phyloP scores from a whole-genome alignment of 2,797 vertebrate genomes.

The Naso thynnoides region DNA sequence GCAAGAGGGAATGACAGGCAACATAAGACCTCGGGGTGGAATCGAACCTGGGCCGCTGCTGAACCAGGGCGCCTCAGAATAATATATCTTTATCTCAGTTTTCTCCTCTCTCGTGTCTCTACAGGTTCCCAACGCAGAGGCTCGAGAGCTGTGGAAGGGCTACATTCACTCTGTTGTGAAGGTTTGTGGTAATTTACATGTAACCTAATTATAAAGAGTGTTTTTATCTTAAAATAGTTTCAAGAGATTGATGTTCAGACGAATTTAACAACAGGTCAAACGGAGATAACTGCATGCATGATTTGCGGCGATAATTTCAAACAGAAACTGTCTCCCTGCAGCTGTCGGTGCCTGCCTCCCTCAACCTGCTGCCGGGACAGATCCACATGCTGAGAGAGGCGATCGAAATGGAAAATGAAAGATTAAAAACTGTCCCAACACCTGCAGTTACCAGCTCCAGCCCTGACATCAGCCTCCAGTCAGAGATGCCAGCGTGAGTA shows the following conservation, averaged over 20 bases:
- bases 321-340: constrained; percentile 53
- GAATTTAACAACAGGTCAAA: not conserved
- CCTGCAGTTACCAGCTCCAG: not conserved
- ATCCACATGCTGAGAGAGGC: constrained; percentile 82
- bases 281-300: too few relatives aligned
- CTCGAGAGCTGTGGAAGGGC: constrained; percentile 90
- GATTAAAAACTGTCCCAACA: constrained; percentile 9
- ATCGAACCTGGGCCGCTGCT: too few relatives aligned
- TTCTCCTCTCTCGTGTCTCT: not conserved
- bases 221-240: not conserved
- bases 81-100: not conserved
- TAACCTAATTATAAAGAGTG: not conserved
- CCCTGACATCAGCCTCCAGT: constrained; percentile 16
- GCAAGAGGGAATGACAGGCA: too few relatives aligned
- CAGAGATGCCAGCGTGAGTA: constrained; percentile 81
- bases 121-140: constrained; percentile 85
- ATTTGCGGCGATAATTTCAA: not conserved
- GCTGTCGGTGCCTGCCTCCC: constrained; percentile 81
- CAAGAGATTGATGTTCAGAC: not conserved
- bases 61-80: too few relatives aligned
- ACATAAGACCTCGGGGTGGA: too few relatives aligned
- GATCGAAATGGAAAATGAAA: constrained; percentile 80
- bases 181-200: constrained; percentile 70
- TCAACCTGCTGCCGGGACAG: constrained; percentile 90
- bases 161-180: constrained; percentile 85